Evolutionary conservation across 2,888 invertebrate species (phyloP), one percentile per base, ranked within the genome.

Genomic region (Deilephila porcellus): DNA sequence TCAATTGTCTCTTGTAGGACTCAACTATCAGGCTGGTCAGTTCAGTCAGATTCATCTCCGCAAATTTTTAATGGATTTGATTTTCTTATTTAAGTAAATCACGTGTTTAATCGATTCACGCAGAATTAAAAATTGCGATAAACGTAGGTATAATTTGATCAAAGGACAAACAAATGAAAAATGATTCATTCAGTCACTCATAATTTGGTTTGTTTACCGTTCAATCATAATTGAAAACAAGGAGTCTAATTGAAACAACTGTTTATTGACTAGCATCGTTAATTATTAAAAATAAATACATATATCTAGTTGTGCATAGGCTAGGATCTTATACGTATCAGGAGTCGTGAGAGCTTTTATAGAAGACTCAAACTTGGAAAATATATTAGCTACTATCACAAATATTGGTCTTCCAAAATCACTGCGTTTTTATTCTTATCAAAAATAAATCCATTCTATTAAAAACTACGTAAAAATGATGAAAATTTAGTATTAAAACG

Each of bases 251-350:
- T 67, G 52, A 25, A 52, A 45, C 67, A 14, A 67, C 45, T 67
- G 67, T 67, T 64, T 67, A 67, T 67, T 67, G 67, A 67, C 25
- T 67, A 25, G 25, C 85, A 75, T 87, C 52, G 45, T 45, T 20
- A 20, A 52, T 67, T 17, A 52, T 45, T 37, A 37, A 20, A 4
- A 64, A 45, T 20, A 64, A 20, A 67, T 67, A 45, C 1, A 64
- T n/a, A 64, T n/a, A 67, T 52, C 17, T 1, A 45, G 7, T 56
- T 19, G n/a, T 6, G 56, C 5, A 56, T n/a, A 56, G 1, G 1
- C n/a, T n/a, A 56, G n/a, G n/a, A 56, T n/a, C n/a, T 4, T n/a
- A 3, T 56, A 6, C n/a, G 4, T 19, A n/a, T 56, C 5, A 17
- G n/a, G 6, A n/a, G 6, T 56, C 19, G n/a, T 56, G 5, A 56